Evolutionary conservation across 37 sponge, comb jelly and placozoan genomes (phyloP).

Genomic region (Halisarca cf. caerulea): DNA sequence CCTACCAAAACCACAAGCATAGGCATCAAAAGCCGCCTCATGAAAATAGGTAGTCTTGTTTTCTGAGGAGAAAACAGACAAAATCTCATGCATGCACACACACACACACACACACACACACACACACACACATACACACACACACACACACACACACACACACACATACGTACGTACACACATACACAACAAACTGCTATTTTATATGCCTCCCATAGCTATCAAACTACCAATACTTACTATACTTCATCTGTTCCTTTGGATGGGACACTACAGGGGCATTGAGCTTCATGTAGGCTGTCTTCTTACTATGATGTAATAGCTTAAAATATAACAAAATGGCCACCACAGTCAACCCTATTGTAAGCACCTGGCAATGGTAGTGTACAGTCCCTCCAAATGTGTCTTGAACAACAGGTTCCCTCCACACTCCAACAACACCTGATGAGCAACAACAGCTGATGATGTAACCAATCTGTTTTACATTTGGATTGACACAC

Average conservation of each 20-base stretch:
- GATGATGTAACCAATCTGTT: neutral
- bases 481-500: neutral
- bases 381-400: constrained; percentile 16
- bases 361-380: neutral
- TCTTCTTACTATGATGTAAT: neutral
- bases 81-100: neutral
- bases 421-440: neutral
- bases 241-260: neutral
- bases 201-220: too few relatives aligned
- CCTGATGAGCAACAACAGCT: neutral
- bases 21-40: constrained; percentile 82
- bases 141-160: too few relatives aligned
- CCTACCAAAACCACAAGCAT: constrained; percentile 73
- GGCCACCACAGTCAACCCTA: neutral
- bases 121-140: too few relatives aligned
- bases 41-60: constrained; percentile 38
- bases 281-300: neutral
- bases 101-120: constrained; percentile 1
- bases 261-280: neutral
- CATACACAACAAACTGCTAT: too few relatives aligned
- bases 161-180: too few relatives aligned
- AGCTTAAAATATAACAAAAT: neutral
- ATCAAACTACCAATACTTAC: neutral
- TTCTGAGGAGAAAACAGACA: neutral
- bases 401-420: neutral